phyloP scores from a whole-genome alignment of 2,888 invertebrate genomes.

The Xiphydria camelus region DNA sequence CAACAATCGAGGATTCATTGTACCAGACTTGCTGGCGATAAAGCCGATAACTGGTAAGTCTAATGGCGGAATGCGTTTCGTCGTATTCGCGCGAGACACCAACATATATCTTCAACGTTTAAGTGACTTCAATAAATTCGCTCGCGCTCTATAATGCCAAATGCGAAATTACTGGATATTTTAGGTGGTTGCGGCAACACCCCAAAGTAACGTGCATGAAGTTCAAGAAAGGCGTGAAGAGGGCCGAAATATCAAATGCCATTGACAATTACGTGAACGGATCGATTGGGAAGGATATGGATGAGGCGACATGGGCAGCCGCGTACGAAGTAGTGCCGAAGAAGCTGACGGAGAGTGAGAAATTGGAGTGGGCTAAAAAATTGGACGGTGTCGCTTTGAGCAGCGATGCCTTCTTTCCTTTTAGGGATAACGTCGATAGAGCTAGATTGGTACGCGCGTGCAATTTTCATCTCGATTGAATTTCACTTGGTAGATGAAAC shows the following conservation, averaged over 20 bases:
- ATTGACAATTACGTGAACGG: constrained; percentile 94
- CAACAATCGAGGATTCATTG: constrained; percentile 99
- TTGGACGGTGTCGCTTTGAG: constrained; percentile 82
- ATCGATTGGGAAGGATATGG: constrained; percentile 89
- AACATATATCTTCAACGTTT: constrained; percentile 5
- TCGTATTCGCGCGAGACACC: no score
- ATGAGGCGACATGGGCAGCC: constrained; percentile 71
- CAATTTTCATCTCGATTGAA: no score
- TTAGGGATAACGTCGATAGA: constrained; percentile 94
- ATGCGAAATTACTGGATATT: no score
- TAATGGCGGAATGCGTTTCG: no score
- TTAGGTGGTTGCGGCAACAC: constrained; percentile 90
- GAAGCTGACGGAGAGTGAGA: constrained; percentile 70
- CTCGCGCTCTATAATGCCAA: no score
- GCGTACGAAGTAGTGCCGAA: constrained; percentile 77
- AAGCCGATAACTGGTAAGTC: constrained; percentile 88
- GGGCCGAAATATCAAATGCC: constrained; percentile 93
- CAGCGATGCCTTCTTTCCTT: constrained; percentile 98
- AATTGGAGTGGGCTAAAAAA: constrained; percentile 69
- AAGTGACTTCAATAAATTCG: background rate
- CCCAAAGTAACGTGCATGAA: constrained; percentile 81
- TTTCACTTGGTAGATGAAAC: constrained; percentile 3
- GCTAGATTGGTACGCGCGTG: constrained; percentile 83
- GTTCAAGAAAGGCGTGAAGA: constrained; percentile 82
- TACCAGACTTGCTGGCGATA: constrained; percentile 94